Evolutionary conservation across 2,113 vertebrate genomes (phyloP).

Genomic region (Neotoma lepida): DNA sequence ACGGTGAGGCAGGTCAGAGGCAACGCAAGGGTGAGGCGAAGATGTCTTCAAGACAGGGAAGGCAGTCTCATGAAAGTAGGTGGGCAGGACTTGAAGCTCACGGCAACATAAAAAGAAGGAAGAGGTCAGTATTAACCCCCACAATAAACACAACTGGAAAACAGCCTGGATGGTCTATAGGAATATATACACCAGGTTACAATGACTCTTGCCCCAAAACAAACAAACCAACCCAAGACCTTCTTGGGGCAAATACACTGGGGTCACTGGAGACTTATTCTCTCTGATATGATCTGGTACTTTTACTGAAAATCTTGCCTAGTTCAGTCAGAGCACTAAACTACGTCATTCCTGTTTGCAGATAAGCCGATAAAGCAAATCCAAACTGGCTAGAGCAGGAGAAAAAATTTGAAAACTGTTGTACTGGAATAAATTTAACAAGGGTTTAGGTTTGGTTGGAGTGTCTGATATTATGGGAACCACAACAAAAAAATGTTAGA

Average conservation of each 20-base stretch:
- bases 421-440: neutral
- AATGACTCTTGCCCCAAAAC: neutral
- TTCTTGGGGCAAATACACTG: neutral
- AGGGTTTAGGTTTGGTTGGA: neutral
- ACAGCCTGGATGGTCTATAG: neutral
- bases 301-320: constrained; percentile 46
- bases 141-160: neutral
- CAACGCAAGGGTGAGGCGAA: neutral
- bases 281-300: constrained; percentile 55
- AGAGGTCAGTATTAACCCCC: neutral
- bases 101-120: neutral
- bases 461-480: neutral
- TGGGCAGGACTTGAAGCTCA: neutral
- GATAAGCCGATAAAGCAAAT: constrained; percentile 62
- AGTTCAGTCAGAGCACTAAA: neutral
- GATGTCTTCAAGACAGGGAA: neutral
- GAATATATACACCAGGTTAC: neutral
- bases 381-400: constrained; percentile 16
- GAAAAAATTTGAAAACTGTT: constrained; percentile 27
- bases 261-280: constrained; percentile 2
- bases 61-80: neutral
- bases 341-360: constrained; percentile 49
- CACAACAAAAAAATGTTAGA: constrained; percentile 1
- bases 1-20: neutral
- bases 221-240: neutral